Conservation (phyloP, 2,113 vertebrate genomes). For the Pogonocichla stellata region DNA sequence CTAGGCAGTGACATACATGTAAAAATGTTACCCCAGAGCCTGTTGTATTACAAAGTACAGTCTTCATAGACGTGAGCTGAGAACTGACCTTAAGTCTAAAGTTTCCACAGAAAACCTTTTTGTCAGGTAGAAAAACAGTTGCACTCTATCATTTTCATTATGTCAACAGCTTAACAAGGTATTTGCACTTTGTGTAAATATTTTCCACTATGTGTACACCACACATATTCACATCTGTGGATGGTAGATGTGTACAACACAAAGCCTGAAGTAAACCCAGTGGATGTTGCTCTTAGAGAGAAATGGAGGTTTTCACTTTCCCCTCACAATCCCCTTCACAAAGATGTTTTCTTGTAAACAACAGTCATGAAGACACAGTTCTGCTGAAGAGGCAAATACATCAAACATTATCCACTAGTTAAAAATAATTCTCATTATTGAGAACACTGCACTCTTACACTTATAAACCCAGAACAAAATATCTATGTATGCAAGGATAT, state of each 20-base stretch:
- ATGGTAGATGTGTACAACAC: too few relatives aligned
- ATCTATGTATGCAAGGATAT: neutral
- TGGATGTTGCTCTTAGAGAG: fast-evolving
- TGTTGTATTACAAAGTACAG: neutral
- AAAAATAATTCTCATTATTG: neutral
- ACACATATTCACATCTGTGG: neutral
- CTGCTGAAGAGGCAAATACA: neutral
- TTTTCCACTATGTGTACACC: too few relatives aligned
- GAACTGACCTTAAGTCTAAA: neutral
- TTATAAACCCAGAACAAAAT: neutral
- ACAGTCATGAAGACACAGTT: neutral
- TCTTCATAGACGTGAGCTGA: neutral
- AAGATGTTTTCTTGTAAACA: neutral
- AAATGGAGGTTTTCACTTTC: neutral
- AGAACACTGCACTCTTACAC: neutral
- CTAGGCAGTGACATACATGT: neutral
- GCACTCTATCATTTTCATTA: neutral
- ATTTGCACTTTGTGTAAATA: neutral
- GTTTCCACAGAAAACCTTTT: neutral
- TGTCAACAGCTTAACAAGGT: neutral
- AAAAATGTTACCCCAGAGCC: neutral
- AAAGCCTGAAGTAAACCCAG: neutral
- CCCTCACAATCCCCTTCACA: neutral
- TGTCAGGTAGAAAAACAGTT: neutral
- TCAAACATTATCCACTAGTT: neutral